A percentile compares a stretch with the other conserved stretches of the same genome.
Evolutionary conservation across 2,113 vertebrate species (phyloP).

Genomic region (Pholis gunnellus): DNA sequence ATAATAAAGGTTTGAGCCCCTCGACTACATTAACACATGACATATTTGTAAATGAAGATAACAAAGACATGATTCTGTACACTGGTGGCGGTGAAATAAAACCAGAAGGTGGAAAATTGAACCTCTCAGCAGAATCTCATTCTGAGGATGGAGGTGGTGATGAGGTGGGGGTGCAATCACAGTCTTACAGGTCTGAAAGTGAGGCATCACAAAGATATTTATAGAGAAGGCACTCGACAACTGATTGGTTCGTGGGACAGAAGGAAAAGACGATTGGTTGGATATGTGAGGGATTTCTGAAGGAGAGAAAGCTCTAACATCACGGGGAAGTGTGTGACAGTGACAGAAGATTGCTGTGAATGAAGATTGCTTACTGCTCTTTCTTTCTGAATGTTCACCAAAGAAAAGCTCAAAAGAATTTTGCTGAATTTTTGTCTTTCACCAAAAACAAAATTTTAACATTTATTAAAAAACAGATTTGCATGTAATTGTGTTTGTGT

Average conservation of each 20-base stretch:
- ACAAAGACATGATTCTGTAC: not conserved
- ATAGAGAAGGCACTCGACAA: slow-evolving; percentile 2
- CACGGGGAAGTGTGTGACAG: not conserved
- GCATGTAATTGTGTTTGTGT: no score
- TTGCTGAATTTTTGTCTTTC: not conserved
- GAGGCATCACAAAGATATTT: slow-evolving; percentile 4
- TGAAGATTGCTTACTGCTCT: not conserved
- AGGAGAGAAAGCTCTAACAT: not conserved
- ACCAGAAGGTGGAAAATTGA: slow-evolving; percentile 26
- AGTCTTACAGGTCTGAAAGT: not conserved
- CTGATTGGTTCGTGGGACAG: slow-evolving; percentile 1
- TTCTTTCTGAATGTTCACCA: not conserved
- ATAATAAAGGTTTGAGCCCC: not conserved
- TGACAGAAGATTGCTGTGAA: not conserved
- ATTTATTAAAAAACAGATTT: not conserved
- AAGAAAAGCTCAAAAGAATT: no score
- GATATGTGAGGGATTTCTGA: not conserved
- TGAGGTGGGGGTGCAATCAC: no score
- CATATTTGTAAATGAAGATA: not conserved
- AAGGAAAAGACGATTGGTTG: not conserved
- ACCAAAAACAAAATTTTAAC: not conserved
- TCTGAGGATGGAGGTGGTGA: not conserved
- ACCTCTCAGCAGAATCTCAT: slow-evolving; percentile 32
- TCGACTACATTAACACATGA: not conserved
- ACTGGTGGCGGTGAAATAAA: not conserved